Percentiles rank a stretch among this genome's conserved stretches.
phyloP scores from a whole-genome alignment of 2,888 invertebrate genomes.

The Hipparchia semele region DNA sequence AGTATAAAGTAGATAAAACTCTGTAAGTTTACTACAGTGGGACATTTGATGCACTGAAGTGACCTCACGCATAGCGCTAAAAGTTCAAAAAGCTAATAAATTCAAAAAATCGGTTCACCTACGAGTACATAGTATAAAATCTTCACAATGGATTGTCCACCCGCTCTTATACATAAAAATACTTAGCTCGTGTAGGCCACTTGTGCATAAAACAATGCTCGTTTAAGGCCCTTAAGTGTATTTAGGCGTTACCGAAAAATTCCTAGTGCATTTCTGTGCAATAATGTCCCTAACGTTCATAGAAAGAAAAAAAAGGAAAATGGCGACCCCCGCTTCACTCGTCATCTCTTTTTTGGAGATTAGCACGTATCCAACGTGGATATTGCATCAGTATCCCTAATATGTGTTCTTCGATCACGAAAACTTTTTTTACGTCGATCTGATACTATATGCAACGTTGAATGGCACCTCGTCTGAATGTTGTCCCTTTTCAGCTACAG shows the following conservation, averaged over 20 bases:
- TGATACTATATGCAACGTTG: neutral
- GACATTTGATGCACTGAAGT: too few species aligned
- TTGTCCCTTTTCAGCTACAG: too few species aligned
- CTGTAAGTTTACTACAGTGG: too few species aligned
- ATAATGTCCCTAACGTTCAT: slow-evolving; percentile 11
- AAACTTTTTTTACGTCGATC: neutral
- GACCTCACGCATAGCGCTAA: too few species aligned
- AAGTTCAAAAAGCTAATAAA: too few species aligned
- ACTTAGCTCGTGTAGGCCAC: neutral
- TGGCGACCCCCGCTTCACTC: neutral
- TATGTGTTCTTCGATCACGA: neutral
- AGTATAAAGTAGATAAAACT: too few species aligned
- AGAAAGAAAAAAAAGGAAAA: slow-evolving; percentile 8
- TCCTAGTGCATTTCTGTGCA: slow-evolving; percentile 20
- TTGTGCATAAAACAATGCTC: neutral
- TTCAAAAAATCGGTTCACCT: too few species aligned
- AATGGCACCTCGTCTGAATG: too few species aligned
- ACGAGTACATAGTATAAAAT: neutral
- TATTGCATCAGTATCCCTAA: slow-evolving; percentile 16
- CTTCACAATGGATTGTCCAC: neutral
- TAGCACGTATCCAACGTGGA: slow-evolving; percentile 20
- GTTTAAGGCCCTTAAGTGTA: neutral
- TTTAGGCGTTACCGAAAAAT: slow-evolving; percentile 13
- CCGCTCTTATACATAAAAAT: neutral
- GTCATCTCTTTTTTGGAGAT: slow-evolving; percentile 21